phyloP scores from a whole-genome alignment of 2,797 vertebrate species.

The Trematomus bernacchii region DNA sequence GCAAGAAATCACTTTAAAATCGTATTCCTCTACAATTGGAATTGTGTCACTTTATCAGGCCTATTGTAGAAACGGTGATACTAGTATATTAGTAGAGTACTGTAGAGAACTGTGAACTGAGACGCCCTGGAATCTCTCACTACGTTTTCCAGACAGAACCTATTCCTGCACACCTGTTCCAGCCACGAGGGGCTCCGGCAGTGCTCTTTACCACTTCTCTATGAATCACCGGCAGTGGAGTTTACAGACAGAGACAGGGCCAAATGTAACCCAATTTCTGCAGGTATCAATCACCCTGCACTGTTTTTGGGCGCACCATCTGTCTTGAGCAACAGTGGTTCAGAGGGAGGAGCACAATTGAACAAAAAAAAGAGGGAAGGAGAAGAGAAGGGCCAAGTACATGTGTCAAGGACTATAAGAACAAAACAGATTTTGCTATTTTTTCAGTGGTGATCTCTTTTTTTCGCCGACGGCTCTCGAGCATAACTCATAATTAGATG shows the following conservation, averaged over 20 bases:
- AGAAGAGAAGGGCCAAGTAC: conserved; percentile 57
- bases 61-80: too few relatives aligned
- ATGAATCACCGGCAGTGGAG: conserved; percentile 81
- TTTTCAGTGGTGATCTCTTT: conserved; percentile 57
- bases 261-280: conserved; percentile 87
- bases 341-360: conserved; percentile 60
- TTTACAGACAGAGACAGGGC: conserved; percentile 80
- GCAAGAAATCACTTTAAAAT: background rate
- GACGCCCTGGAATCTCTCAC: conserved; percentile 44
- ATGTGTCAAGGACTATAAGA: conserved; percentile 63
- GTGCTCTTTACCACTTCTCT: conserved; percentile 78
- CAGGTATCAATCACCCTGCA: conserved; percentile 84
- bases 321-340: conserved; percentile 77
- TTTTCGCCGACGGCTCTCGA: conserved; percentile 54
- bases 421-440: conserved; percentile 64
- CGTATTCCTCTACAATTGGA: background rate
- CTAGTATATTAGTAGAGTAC: conserved; percentile 1
- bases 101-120: conserved; percentile 41
- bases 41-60: too few relatives aligned
- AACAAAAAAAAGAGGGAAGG: conserved; percentile 26
- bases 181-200: conserved; percentile 66
- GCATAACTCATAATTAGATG: conserved; percentile 82
- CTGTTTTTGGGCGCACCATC: conserved; percentile 79
- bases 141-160: conserved; percentile 63
- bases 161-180: conserved; percentile 77